A percentile compares a stretch with the other conserved stretches of the same genome.
phyloP scores from a whole-genome alignment of 1,140 invertebrate genomes.

The Pissodes strobi region DNA sequence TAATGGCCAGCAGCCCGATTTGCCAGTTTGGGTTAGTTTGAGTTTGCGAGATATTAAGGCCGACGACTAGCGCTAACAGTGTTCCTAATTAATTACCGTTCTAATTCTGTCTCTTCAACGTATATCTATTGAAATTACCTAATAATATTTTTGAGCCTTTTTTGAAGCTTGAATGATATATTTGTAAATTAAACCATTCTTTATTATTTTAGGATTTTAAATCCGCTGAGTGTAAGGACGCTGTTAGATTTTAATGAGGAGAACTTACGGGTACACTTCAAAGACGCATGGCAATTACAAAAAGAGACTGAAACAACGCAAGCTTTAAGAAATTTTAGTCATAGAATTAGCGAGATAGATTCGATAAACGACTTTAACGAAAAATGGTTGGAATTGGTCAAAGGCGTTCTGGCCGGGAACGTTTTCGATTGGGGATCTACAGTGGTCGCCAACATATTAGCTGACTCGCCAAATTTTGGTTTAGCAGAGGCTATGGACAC shows the following conservation, averaged over 20 bases:
- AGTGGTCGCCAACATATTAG: slow-evolving; percentile 83
- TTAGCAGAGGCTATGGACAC: slow-evolving; percentile 79
- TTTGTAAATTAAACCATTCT: no score
- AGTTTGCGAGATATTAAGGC: no score
- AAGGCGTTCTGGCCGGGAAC: slow-evolving; percentile 73
- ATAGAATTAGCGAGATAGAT: slow-evolving; percentile 64
- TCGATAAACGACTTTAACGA: slow-evolving; percentile 58
- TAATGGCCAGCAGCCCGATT: no score
- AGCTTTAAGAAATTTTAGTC: slow-evolving; percentile 60
- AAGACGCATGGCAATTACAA: slow-evolving; percentile 85
- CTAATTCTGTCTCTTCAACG: no score
- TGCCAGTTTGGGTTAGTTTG: no score
- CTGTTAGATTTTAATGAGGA: slow-evolving; percentile 92
- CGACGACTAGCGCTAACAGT: no score
- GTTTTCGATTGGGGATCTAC: slow-evolving; percentile 97
- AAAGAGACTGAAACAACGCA: slow-evolving; percentile 65
- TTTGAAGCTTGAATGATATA: no score
- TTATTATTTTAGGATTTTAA: slow-evolving; percentile 63
- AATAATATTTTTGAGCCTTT: no score
- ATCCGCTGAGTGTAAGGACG: slow-evolving; percentile 83
- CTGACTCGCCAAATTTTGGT: slow-evolving; percentile 72
- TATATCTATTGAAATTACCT: no score
- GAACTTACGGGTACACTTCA: slow-evolving; percentile 87
- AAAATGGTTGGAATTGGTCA: slow-evolving; percentile 65
- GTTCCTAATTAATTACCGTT: no score